A percentile compares a stretch with the other conserved stretches of the same genome.
Conservation (phyloP, 2,888 invertebrate species). For the Furcula furcula region DNA sequence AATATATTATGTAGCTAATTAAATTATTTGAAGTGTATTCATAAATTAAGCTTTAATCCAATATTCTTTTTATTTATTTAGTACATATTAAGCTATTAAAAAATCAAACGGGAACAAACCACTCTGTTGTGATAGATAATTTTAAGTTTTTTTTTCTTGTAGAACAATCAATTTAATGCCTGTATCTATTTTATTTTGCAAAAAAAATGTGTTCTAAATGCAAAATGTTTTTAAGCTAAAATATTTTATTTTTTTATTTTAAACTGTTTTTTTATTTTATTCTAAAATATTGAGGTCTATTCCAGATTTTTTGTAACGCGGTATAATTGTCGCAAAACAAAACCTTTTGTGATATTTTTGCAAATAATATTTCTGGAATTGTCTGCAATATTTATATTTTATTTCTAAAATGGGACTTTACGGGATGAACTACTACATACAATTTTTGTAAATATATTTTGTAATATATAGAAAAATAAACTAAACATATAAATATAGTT, state of each 20-base stretch:
- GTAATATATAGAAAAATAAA: constrained; percentile 75
- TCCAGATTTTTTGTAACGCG: constrained; percentile 9
- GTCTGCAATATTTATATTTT: constrained; percentile 29
- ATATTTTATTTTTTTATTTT: constrained; percentile 25
- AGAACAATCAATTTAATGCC: constrained; percentile 36
- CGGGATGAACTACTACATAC: constrained; percentile 66
- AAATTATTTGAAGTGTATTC: constrained; percentile 33
- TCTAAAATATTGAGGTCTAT: constrained; percentile 25
- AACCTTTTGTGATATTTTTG: neutral
- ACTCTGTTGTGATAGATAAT: constrained; percentile 77
- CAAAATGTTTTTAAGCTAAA: constrained; percentile 29
- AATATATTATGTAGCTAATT: constrained; percentile 14
- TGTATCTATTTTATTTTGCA: constrained; percentile 45
- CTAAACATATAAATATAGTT: constrained; percentile 79
- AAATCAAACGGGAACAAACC: constrained; percentile 62
- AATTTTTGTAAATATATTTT: constrained; percentile 73
- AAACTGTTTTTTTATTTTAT: constrained; percentile 32
- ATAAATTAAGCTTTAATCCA: constrained; percentile 68
- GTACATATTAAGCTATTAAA: constrained; percentile 34
- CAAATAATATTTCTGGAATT: constrained; percentile 20
- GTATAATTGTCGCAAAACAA: no score
- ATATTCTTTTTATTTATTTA: constrained; percentile 62
- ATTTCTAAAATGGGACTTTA: constrained; percentile 65
- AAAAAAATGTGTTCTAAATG: constrained; percentile 46
- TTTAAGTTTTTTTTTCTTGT: constrained; percentile 52